phyloP scores from a whole-genome alignment of 2,888 invertebrate genomes.

The Caenorhabditis sp. region DNA sequence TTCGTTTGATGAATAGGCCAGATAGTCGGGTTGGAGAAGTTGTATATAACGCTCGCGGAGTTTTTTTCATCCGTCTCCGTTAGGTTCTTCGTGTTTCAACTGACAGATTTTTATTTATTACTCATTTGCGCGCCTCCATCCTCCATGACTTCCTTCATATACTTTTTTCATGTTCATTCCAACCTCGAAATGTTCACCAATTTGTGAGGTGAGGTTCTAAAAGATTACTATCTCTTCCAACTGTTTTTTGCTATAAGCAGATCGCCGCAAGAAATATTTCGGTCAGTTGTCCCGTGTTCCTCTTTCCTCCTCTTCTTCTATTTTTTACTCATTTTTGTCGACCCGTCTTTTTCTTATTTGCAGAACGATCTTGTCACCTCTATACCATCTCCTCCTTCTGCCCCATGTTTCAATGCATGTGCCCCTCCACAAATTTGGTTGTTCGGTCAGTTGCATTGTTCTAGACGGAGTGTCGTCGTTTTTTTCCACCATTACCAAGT shows the following conservation, averaged over 20 bases:
- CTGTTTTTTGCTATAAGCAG: slow-evolving; percentile 13
- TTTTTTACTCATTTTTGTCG: slow-evolving; percentile 32
- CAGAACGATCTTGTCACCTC: slow-evolving; percentile 44
- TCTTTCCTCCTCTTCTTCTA: slow-evolving; percentile 1
- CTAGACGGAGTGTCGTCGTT: slow-evolving; percentile 17
- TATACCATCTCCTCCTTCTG: slow-evolving; percentile 9
- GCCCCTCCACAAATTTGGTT: slow-evolving; percentile 17
- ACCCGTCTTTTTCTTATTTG: slow-evolving; percentile 34
- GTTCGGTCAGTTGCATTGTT: slow-evolving; percentile 32
- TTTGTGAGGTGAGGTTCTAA: slow-evolving; percentile 16
- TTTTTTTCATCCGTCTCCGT: slow-evolving; percentile 18
- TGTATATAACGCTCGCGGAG: slow-evolving; percentile 30
- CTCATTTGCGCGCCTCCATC: slow-evolving; percentile 34
- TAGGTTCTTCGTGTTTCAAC: slow-evolving; percentile 27
- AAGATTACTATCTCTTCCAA: slow-evolving; percentile 44
- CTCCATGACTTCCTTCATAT: background rate
- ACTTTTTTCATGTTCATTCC: background rate
- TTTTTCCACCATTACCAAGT: slow-evolving; percentile 47
- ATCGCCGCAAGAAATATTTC: slow-evolving; percentile 47
- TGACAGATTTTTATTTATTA: slow-evolving; percentile 43
- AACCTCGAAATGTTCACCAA: slow-evolving; percentile 32
- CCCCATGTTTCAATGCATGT: slow-evolving; percentile 36
- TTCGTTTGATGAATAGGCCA: slow-evolving; percentile 54
- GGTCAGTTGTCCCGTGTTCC: slow-evolving; percentile 39
- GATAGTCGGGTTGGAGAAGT: slow-evolving; percentile 47